Percentiles rank a stretch among this genome's conserved stretches.
phyloP scores from a whole-genome alignment of 1,140 invertebrate species.

The Hycleus cichorii region DNA sequence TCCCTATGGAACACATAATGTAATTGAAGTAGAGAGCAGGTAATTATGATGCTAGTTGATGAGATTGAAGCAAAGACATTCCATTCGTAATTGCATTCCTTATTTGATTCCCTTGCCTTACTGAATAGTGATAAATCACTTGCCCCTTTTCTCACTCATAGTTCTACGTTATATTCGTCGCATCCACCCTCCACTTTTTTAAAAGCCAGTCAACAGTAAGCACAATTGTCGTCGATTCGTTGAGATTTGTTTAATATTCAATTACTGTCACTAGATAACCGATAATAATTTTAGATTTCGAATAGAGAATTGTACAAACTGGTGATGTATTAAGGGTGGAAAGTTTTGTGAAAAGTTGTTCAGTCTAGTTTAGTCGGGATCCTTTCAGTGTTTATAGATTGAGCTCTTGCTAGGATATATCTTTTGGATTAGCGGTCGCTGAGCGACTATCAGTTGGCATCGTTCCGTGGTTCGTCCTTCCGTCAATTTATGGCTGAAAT shows the following conservation, averaged over 20 bases:
- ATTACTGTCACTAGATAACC: constrained; percentile 10
- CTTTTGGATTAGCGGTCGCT: constrained; percentile 6
- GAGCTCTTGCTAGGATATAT: no score
- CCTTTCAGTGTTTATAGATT: background rate
- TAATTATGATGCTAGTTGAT: constrained; percentile 24
- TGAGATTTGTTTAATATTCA: constrained; percentile 7
- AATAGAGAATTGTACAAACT: background rate
- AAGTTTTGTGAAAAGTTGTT: no score
- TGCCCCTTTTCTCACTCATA: constrained; percentile 2
- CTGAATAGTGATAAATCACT: constrained; percentile 27
- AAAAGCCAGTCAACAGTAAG: constrained; percentile 15
- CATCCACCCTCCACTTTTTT: no score
- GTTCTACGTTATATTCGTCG: no score
- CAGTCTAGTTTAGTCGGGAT: background rate
- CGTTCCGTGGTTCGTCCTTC: constrained; percentile 7
- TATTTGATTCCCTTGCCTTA: constrained; percentile 20
- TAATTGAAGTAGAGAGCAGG: background rate
- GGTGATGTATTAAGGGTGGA: no score
- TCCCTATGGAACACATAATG: constrained; percentile 1
- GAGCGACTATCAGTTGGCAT: constrained; percentile 9
- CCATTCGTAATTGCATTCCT: constrained; percentile 31
- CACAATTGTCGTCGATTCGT: constrained; percentile 14
- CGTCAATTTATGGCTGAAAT: constrained; percentile 19
- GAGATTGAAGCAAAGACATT: constrained; percentile 32
- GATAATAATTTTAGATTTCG: constrained; percentile 7